A percentile compares a stretch with the other conserved stretches of the same genome.
Evolutionary conservation across 2,113 vertebrate species (phyloP).

Genomic region (Varanus salvator): DNA sequence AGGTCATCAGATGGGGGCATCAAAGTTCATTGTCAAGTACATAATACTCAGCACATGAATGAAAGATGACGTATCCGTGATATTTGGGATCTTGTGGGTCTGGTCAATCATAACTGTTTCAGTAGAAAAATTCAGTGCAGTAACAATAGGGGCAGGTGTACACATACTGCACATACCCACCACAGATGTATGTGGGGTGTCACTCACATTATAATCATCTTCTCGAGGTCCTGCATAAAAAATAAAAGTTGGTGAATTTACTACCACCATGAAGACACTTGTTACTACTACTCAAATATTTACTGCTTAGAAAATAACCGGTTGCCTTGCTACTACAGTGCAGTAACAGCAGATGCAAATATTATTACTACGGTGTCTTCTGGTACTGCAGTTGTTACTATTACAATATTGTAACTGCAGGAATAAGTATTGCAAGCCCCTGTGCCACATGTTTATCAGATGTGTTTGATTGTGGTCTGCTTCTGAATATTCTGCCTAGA

Average conservation of each 20-base stretch:
- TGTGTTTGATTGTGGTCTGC: background rate
- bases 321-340: too few relatives aligned
- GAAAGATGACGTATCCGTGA: accelerated
- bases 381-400: too few relatives aligned
- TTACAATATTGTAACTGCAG: background rate
- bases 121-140: background rate
- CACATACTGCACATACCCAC: too few relatives aligned
- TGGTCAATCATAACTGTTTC: background rate
- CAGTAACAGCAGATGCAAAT: background rate
- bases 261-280: too few relatives aligned
- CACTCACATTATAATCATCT: too few relatives aligned
- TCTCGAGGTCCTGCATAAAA: too few relatives aligned
- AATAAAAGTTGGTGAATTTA: too few relatives aligned
- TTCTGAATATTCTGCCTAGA: background rate
- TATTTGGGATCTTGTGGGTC: background rate
- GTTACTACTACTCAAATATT: too few relatives aligned
- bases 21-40: background rate
- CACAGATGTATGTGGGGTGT: too few relatives aligned
- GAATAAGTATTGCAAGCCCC: too few relatives aligned
- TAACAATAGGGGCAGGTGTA: background rate
- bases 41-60: background rate
- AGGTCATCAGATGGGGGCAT: background rate
- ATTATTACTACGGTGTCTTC: too few relatives aligned
- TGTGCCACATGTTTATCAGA: background rate
- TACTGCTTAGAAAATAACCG: too few relatives aligned